A percentile compares a stretch with the other conserved stretches of the same genome.
These are phyloP conservation scores for Sternotherus odoratus DNA, from an alignment of 2,797 vertebrate genomes.

Conservation along the genomic window DNA sequence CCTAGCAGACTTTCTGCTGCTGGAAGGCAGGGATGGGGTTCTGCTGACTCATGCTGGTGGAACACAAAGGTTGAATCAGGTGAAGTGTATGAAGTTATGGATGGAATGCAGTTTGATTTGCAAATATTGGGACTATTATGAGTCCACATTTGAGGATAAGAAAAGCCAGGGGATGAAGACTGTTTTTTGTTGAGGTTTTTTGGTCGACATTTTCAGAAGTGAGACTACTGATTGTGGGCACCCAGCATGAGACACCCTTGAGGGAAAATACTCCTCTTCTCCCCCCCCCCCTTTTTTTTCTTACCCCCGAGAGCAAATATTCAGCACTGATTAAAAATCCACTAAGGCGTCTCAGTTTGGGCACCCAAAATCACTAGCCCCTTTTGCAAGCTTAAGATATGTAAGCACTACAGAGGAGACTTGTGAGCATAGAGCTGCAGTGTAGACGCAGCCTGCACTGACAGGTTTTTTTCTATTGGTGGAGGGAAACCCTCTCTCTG, in stretches of 20 bases:
- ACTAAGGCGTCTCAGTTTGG: background rate
- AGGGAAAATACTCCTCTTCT: background rate
- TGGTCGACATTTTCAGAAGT: background rate
- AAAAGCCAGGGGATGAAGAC: background rate
- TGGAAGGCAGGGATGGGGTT: background rate
- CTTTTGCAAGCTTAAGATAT: background rate
- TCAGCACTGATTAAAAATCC: background rate
- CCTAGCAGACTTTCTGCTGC: background rate
- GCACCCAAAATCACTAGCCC: background rate
- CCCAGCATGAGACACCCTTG: background rate
- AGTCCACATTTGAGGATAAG: background rate
- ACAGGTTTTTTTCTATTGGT: background rate
- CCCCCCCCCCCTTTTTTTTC: too few species aligned
- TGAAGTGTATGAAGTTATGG: background rate
- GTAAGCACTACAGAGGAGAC: background rate
- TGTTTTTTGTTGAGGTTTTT: background rate
- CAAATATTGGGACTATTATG: background rate
- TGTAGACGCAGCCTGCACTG: background rate
- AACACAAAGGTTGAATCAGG: background rate
- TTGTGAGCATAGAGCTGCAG: background rate
- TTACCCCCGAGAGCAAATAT: rapidly evolving
- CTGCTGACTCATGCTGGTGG: background rate
- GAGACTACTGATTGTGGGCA: background rate
- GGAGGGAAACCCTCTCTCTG: background rate
- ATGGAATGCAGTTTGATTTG: background rate